These are phyloP conservation scores for Promerops cafer DNA, from an alignment of 2,113 vertebrate species.

Conservation along the genomic window DNA sequence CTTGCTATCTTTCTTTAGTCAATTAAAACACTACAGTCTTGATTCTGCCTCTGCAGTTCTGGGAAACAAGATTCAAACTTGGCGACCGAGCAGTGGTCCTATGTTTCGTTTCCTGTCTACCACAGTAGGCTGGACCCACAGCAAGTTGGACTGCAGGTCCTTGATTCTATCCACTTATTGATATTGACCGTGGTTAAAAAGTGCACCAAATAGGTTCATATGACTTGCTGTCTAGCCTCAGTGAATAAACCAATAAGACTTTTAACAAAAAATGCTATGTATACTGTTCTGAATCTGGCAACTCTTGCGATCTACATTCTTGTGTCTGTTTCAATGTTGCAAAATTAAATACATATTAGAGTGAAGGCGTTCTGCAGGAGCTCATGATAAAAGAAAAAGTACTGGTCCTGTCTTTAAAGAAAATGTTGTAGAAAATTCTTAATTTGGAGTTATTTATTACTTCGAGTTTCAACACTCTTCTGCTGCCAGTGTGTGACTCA, in stretches of 20 bases:
- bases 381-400: slow-evolving; percentile 24
- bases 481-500: slow-evolving; percentile 54
- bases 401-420: slow-evolving; percentile 61
- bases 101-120: slow-evolving; percentile 43
- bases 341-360: slow-evolving; percentile 38
- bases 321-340: slow-evolving; percentile 60
- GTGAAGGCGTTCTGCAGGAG: slow-evolving; percentile 61
- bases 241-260: slow-evolving; percentile 71
- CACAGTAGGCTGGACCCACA: slow-evolving; percentile 32
- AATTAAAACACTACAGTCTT: slow-evolving; percentile 53
- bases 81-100: slow-evolving; percentile 47
- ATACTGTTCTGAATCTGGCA: slow-evolving; percentile 61
- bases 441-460: slow-evolving; percentile 78
- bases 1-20: slow-evolving; percentile 50
- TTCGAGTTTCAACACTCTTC: slow-evolving; percentile 49
- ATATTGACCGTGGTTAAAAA: slow-evolving; percentile 58
- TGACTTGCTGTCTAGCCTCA: slow-evolving; percentile 74
- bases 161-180: slow-evolving; percentile 49
- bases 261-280: slow-evolving; percentile 52
- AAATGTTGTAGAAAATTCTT: slow-evolving; percentile 72
- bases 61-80: slow-evolving; percentile 42
- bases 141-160: slow-evolving; percentile 38
- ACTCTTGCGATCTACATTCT: slow-evolving; percentile 56
- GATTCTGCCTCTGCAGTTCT: slow-evolving; percentile 52
- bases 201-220: slow-evolving; percentile 65